Base-by-base conservation (phyloP, 2,888 invertebrate genomes). In the Andricus quercusramuli region DNA sequence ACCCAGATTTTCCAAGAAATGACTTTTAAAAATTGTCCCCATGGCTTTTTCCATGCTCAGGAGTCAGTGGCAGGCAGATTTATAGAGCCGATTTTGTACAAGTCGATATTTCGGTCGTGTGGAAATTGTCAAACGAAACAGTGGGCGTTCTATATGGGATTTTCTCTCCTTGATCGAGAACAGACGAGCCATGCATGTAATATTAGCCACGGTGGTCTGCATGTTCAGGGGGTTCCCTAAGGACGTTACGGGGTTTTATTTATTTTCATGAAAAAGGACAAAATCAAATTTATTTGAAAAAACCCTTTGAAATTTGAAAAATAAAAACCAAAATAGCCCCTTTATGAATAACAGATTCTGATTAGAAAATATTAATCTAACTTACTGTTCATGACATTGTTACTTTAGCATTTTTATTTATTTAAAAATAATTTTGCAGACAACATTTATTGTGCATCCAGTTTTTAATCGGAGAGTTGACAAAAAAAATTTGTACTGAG, bases 121-220 rank as follows among this genome's bases (percentile, higher is more conserved):
- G 89, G 88, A 85, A 85, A 89, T 83, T 86, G 87, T 90, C 89
- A 90, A 87, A 80, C 82, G 83, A 82, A 86, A 86, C 83, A 83
- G 88, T 87, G 87, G 89, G 88, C 88, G 88, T 88, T 68, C 79
- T 56, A 59, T 80, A 70, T 66, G 51, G 78, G 51, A 22, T 70
- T 66, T 68, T 80, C 68, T 65, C 65, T 47, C 65, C 29, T 65
- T 70, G 81, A 82, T 76, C 74, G 37, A 78, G 70, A 82, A 76
- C 80, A 83, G 80, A 79, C 44, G 41, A 76, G 65, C 41, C 82
- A 59, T 79, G 77, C 59, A 76, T 56, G 29, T 56, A 74, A 74
- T 74, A 74, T 74, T 74, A 74, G 56, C 37, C 74, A 74, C n/a
- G 74, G 74, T 74, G 29, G 32, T 74, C 74, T 74, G 59, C 78